Conservation (phyloP, 2,113 vertebrate species). For the Alces alces region DNA sequence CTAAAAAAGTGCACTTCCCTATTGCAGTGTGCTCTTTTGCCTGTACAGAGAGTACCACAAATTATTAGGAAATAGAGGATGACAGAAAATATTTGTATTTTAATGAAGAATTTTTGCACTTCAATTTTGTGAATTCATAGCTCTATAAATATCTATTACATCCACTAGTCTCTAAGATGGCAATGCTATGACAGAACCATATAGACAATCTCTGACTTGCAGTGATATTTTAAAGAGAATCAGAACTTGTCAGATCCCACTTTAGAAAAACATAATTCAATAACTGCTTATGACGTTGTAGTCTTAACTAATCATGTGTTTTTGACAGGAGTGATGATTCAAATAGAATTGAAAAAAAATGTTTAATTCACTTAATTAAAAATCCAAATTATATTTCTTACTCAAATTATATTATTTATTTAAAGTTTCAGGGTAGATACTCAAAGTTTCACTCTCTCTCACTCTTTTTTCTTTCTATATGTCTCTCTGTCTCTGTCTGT, state of each 20-base stretch:
- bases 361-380: neutral
- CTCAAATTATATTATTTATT: neutral
- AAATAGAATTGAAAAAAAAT: neutral
- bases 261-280: neutral
- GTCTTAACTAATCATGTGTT: neutral
- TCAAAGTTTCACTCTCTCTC: neutral
- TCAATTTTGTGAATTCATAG: neutral
- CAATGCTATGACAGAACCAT: neutral
- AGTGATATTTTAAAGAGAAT: neutral
- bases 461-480: neutral
- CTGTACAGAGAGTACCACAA: neutral
- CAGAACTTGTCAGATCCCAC: neutral
- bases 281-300: neutral
- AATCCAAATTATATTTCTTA: neutral
- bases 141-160: neutral
- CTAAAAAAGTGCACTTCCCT: neutral
- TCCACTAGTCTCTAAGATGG: neutral
- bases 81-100: neutral
- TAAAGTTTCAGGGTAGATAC: neutral
- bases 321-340: neutral
- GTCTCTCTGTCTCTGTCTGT: neutral
- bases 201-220: neutral
- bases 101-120: neutral
- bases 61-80: neutral
- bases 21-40: neutral